Evolutionary conservation across 2,113 vertebrate genomes (phyloP).

Genomic region (Dromas ardeola): DNA sequence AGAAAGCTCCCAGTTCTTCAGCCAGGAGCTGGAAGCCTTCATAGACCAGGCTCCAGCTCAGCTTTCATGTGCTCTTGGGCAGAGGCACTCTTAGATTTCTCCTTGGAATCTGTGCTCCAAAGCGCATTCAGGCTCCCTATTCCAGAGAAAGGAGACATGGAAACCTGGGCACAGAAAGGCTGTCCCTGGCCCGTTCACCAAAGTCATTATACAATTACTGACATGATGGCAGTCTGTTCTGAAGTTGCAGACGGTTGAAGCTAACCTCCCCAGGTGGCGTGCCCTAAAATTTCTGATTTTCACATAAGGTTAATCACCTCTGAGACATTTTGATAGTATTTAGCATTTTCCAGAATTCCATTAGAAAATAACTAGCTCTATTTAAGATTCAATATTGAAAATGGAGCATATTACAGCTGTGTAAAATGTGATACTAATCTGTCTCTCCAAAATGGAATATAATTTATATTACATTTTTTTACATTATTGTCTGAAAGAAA

Average conservation of each 20-base stretch:
- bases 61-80: neutral
- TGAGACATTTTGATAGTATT: neutral
- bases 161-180: neutral
- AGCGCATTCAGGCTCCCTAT: neutral
- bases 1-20: neutral
- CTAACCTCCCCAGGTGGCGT: neutral
- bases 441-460: neutral
- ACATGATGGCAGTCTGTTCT: neutral
- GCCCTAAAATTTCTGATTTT: neutral
- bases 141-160: neutral
- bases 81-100: neutral
- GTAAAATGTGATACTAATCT: neutral
- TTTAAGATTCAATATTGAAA: neutral
- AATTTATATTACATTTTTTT: neutral
- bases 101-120: neutral
- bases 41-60: neutral
- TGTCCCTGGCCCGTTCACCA: neutral
- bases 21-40: neutral
- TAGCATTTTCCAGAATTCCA: neutral
- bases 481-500: neutral
- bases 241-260: neutral
- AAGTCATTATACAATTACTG: neutral
- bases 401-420: neutral
- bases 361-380: neutral
- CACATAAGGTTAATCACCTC: neutral